Conservation (phyloP, 30 jellyfish, hydroid and myxozoan genomes). For the Mastigias papua region DNA sequence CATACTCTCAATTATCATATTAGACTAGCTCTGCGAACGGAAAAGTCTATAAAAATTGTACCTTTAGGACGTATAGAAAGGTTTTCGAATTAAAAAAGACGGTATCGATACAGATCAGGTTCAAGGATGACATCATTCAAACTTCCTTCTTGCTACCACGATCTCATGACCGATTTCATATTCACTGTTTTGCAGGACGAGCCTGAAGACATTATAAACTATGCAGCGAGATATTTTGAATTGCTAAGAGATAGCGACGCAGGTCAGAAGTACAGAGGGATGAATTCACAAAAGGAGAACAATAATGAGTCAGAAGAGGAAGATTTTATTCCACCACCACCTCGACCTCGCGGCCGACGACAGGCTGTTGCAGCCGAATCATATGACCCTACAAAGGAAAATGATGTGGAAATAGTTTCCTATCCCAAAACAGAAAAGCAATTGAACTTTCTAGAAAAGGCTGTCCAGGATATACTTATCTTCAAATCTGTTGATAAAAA, state of each 20-base stretch:
- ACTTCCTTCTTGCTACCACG: constrained; percentile 70
- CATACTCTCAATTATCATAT: no score
- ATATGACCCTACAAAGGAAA: constrained; percentile 92
- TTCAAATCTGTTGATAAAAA: constrained; percentile 83
- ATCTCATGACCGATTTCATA: constrained; percentile 60
- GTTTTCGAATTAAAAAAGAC: not conserved
- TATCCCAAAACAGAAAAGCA: constrained; percentile 92
- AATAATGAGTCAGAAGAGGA: constrained; percentile 68
- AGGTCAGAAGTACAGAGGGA: constrained; percentile 56
- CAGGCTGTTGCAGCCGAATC: constrained; percentile 99
- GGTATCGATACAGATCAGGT: not conserved
- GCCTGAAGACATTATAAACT: constrained; percentile 80
- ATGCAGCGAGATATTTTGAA: constrained; percentile 77
- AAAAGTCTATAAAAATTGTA: not conserved
- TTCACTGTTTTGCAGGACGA: constrained; percentile 82
- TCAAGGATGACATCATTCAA: constrained; percentile 35
- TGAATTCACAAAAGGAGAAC: not conserved
- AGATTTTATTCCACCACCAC: constrained; percentile 81
- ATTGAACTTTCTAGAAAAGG: constrained; percentile 78
- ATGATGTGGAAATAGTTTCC: constrained; percentile 69
- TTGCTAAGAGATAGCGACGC: constrained; percentile 58
- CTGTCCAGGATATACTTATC: constrained; percentile 86
- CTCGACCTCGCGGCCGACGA: constrained; percentile 90
- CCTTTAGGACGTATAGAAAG: not conserved
- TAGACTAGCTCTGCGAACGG: not conserved